These are phyloP conservation scores for Drosophila ustulata DNA, from an alignment of 2,888 invertebrate species.

Conservation along the genomic window DNA sequence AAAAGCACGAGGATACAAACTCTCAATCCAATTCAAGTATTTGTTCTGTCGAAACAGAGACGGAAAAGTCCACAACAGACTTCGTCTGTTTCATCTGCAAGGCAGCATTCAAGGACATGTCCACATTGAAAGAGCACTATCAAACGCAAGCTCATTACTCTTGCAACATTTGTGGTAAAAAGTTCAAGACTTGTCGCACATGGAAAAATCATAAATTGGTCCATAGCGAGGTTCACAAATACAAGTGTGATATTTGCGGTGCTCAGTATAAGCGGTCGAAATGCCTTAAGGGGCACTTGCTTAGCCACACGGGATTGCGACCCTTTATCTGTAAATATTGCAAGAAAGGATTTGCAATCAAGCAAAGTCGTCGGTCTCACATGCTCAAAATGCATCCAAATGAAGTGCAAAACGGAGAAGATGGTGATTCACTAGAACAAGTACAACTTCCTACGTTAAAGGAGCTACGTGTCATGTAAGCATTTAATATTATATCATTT, in stretches of 20 bases:
- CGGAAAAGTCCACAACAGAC: too few species aligned
- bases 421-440: too few species aligned
- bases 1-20: too few species aligned
- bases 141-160: slow-evolving; percentile 85
- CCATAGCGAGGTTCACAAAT: slow-evolving; percentile 82
- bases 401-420: slow-evolving; percentile 77
- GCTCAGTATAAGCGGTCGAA: slow-evolving; percentile 84
- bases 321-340: slow-evolving; percentile 84
- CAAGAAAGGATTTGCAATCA: slow-evolving; percentile 83
- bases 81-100: slow-evolving; percentile 83
- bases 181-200: slow-evolving; percentile 85
- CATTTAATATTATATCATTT: neutral
- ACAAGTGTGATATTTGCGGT: slow-evolving; percentile 83
- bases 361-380: slow-evolving; percentile 84
- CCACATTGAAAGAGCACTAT: slow-evolving; percentile 82
- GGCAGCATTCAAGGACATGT: slow-evolving; percentile 82
- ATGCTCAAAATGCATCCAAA: slow-evolving; percentile 82
- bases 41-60: too few species aligned
- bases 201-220: slow-evolving; percentile 85
- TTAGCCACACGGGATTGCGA: slow-evolving; percentile 83
- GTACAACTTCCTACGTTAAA: slow-evolving; percentile 66
- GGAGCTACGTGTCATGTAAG: slow-evolving; percentile 82
- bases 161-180: slow-evolving; percentile 84
- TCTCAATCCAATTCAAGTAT: too few species aligned
- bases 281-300: slow-evolving; percentile 83